phyloP scores from a whole-genome alignment of 1,140 invertebrate species.

The Chironomus tepperi region DNA sequence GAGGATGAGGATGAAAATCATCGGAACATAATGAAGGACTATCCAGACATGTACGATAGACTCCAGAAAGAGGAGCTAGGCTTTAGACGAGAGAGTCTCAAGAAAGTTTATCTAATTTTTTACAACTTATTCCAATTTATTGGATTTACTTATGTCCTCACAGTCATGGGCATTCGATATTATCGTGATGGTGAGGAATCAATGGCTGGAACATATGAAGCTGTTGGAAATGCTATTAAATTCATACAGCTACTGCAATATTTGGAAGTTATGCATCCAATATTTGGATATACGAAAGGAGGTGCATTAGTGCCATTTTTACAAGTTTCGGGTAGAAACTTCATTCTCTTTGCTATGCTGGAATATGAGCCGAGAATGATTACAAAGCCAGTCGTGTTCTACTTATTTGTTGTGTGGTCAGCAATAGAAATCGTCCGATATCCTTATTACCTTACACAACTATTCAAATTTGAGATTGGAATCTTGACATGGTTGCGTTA shows the following conservation, averaged over 20 bases:
- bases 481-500: constrained; percentile 88
- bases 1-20: constrained; percentile 54
- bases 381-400: constrained; percentile 76
- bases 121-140: constrained; percentile 90
- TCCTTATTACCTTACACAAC: constrained; percentile 79
- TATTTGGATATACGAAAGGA: constrained; percentile 81
- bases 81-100: constrained; percentile 67
- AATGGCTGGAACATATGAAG: constrained; percentile 61
- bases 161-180: constrained; percentile 65
- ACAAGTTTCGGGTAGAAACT: constrained; percentile 66
- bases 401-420: constrained; percentile 75
- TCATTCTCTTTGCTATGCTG: constrained; percentile 77
- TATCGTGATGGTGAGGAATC: constrained; percentile 63
- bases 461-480: constrained; percentile 63
- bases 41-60: constrained; percentile 64
- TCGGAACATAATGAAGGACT: constrained; percentile 61
- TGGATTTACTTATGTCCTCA: constrained; percentile 70
- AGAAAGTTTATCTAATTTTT: constrained; percentile 76
- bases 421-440: constrained; percentile 76
- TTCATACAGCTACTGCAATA: constrained; percentile 74
- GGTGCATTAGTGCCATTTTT: constrained; percentile 51
- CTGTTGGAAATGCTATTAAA: constrained; percentile 70
- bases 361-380: constrained; percentile 79
- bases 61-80: constrained; percentile 72
- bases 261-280: constrained; percentile 80